Percentiles rank a stretch among this genome's conserved stretches.
phyloP scores from a whole-genome alignment of 2,888 invertebrate genomes.

The Agrotis clavis region DNA sequence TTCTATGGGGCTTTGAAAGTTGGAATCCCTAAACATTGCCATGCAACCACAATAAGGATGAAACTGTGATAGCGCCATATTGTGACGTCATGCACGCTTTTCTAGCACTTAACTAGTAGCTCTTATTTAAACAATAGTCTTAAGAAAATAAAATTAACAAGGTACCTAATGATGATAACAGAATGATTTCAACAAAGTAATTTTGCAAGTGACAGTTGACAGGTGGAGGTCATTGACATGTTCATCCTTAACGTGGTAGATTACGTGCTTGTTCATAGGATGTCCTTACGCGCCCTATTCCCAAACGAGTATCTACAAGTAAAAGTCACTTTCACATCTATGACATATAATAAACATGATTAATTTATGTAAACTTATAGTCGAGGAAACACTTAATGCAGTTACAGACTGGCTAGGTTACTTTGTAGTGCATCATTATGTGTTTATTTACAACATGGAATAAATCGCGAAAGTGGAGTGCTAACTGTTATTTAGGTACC shows the following conservation, averaged over 20 bases:
- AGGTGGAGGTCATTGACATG: too few relatives aligned
- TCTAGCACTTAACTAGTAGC: too few relatives aligned
- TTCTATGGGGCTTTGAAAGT: not conserved
- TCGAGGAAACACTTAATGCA: conserved; percentile 12
- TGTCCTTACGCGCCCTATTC: not conserved
- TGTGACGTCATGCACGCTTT: too few relatives aligned
- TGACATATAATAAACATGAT: conserved; percentile 19
- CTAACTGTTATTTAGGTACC: not conserved
- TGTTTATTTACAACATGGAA: conserved; percentile 7
- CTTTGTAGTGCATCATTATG: conserved; percentile 30
- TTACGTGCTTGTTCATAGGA: not conserved
- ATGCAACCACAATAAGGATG: too few relatives aligned
- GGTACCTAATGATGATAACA: too few relatives aligned
- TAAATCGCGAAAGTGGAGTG: not conserved
- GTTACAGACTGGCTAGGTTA: conserved; percentile 27
- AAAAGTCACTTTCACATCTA: conserved; percentile 39
- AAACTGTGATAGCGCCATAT: too few relatives aligned
- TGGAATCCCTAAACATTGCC: not conserved
- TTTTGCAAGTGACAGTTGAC: too few relatives aligned
- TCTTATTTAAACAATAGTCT: too few relatives aligned
- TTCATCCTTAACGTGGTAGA: too few relatives aligned
- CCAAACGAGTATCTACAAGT: not conserved
- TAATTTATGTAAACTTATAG: conserved; percentile 6
- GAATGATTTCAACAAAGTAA: too few relatives aligned
- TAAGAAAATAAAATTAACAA: too few relatives aligned